Percentiles rank a stretch among this genome's conserved stretches.
Evolutionary conservation across 2,113 vertebrate genomes (phyloP).

Genomic region (Physeter macrocephalus): DNA sequence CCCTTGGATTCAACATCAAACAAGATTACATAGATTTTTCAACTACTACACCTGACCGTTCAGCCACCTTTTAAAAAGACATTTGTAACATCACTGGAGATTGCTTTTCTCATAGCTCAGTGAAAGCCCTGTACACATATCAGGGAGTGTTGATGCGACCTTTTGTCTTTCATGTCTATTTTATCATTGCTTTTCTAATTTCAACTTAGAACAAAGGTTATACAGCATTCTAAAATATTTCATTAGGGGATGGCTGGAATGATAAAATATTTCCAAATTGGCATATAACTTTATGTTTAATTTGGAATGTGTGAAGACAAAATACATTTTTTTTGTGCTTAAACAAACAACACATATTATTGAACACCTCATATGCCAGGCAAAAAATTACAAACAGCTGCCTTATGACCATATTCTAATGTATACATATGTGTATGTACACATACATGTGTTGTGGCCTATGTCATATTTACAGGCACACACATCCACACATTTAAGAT

Average conservation of each 20-base stretch:
- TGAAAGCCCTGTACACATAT: not conserved
- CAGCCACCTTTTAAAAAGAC: constrained; percentile 46
- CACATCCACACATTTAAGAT: not conserved
- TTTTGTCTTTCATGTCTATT: not conserved
- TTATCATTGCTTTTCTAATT: constrained; percentile 5
- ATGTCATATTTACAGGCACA: not conserved
- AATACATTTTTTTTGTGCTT: not conserved
- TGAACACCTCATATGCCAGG: not conserved
- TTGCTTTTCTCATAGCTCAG: not conserved
- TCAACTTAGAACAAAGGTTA: not conserved
- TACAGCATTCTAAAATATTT: not conserved
- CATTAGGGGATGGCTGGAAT: not conserved
- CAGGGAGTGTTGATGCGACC: not conserved
- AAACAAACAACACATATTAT: not conserved
- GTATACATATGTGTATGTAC: not conserved
- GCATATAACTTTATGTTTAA: not conserved
- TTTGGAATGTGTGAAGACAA: not conserved
- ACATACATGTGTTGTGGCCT: not conserved
- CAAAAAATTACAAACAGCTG: not conserved
- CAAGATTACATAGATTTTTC: constrained; percentile 46
- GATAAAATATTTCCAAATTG: not conserved
- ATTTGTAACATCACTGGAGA: constrained; percentile 28
- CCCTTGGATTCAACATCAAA: constrained; percentile 54
- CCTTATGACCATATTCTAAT: not conserved
- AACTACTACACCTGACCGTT: constrained; percentile 22